Evolutionary conservation across 2,113 vertebrate genomes (phyloP).

Genomic region (Ammodytes dubius): DNA sequence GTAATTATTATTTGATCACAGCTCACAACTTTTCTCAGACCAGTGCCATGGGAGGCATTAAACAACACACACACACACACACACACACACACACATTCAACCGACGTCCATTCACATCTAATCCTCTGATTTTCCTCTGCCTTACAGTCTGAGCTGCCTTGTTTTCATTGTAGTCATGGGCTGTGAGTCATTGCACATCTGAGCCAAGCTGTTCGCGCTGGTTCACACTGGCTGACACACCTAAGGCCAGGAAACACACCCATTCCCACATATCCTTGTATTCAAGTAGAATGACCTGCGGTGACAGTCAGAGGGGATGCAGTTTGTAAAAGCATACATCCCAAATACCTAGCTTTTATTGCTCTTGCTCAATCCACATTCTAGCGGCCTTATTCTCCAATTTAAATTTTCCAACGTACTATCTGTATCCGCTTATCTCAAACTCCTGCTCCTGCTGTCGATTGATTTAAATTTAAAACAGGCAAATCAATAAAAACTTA

Average conservation of each 20-base stretch:
- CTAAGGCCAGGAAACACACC: slow-evolving; percentile 84
- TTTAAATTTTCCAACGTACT: background rate
- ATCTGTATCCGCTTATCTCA: slow-evolving; percentile 4
- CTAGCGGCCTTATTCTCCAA: background rate
- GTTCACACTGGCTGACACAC: slow-evolving; percentile 85
- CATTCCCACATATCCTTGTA: slow-evolving; percentile 83
- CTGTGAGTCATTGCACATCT: slow-evolving; percentile 81
- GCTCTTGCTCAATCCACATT: background rate
- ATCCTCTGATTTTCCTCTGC: slow-evolving; percentile 69
- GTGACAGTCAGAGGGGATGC: slow-evolving; percentile 17
- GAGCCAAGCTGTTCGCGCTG: slow-evolving; percentile 81
- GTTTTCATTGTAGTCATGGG: slow-evolving; percentile 81
- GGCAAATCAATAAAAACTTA: background rate
- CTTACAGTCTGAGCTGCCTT: slow-evolving; percentile 72
- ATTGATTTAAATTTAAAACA: slow-evolving; percentile 16
- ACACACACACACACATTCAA: slow-evolving; percentile 25
- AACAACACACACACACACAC: slow-evolving; percentile 37
- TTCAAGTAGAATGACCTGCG: slow-evolving; percentile 60
- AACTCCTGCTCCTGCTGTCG: background rate
- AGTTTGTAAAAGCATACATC: slow-evolving; percentile 32
- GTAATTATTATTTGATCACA: slow-evolving; percentile 39
- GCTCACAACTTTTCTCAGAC: slow-evolving; percentile 30
- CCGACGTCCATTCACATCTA: slow-evolving; percentile 46
- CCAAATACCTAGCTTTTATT: background rate
- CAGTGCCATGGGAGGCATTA: slow-evolving; percentile 36